These are phyloP conservation scores for Erebia aethiops DNA, from an alignment of 2,888 invertebrate genomes.

Conservation along the genomic window DNA sequence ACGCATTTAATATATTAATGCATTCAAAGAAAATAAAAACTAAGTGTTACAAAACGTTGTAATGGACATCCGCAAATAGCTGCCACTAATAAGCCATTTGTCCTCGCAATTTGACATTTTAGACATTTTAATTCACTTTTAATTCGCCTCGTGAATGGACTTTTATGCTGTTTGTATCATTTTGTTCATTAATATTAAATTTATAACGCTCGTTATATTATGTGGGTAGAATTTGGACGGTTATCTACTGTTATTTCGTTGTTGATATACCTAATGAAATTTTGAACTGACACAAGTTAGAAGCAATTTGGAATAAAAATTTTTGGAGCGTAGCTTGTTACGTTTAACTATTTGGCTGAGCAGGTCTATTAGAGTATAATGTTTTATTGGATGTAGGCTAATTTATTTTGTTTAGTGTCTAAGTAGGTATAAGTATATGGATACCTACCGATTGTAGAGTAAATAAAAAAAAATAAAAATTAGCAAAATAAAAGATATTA, in stretches of 20 bases:
- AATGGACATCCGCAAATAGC: constrained; percentile 47
- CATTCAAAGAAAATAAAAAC: no score
- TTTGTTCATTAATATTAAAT: constrained; percentile 77
- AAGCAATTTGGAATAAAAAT: constrained; percentile 55
- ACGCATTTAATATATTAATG: no score
- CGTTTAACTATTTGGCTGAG: neutral
- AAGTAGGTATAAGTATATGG: no score
- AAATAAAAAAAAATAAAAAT: neutral
- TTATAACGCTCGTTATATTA: constrained; percentile 68
- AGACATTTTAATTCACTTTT: constrained; percentile 78
- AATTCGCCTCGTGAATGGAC: constrained; percentile 76
- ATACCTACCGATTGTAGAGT: neutral
- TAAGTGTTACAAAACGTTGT: constrained; percentile 47
- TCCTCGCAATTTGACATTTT: constrained; percentile 79
- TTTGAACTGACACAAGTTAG: constrained; percentile 55
- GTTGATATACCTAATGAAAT: constrained; percentile 43
- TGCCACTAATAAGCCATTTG: constrained; percentile 67
- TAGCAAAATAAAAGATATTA: neutral
- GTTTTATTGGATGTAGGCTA: constrained; percentile 2
- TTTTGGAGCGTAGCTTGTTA: constrained; percentile 59
- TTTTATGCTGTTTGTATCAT: constrained; percentile 79
- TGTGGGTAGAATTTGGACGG: constrained; percentile 58
- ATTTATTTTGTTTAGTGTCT: neutral
- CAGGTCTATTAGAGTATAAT: neutral
- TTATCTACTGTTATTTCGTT: constrained; percentile 48